Evolutionary conservation across 2,888 invertebrate genomes (phyloP).

Genomic region (Polyommatus iphigenia): DNA sequence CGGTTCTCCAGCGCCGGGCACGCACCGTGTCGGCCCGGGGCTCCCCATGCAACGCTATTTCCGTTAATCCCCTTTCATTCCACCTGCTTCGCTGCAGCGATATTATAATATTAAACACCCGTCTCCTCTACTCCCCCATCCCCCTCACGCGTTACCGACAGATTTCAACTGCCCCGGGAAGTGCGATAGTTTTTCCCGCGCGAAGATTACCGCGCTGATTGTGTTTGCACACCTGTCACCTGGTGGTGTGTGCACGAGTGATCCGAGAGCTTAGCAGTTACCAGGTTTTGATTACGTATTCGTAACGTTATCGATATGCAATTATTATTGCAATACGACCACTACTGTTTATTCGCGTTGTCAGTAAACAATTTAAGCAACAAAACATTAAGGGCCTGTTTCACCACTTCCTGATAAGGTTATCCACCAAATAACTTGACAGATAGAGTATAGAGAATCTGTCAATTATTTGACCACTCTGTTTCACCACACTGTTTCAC

Average conservation of each 20-base stretch:
- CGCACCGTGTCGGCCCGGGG: not conserved
- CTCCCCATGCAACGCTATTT: not conserved
- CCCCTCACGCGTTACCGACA: not conserved
- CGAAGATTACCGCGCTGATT: not conserved
- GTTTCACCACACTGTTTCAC: too few species aligned
- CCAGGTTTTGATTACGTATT: not conserved
- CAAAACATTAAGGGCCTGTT: too few species aligned
- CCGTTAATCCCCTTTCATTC: not conserved
- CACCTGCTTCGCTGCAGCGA: not conserved
- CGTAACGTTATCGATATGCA: not conserved
- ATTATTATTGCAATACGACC: not conserved
- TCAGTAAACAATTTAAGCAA: too few species aligned
- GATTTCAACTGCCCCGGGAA: not conserved
- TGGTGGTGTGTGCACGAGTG: not conserved
- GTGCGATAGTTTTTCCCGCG: not conserved
- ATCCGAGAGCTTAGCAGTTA: not conserved
- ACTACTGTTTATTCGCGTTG: not conserved
- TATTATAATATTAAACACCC: not conserved
- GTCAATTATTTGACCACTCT: too few species aligned
- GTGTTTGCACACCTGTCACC: not conserved
- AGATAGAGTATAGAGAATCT: too few species aligned
- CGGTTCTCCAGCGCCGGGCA: not conserved
- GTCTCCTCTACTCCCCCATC: not conserved
- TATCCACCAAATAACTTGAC: too few species aligned
- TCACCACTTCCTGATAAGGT: too few species aligned